phyloP scores from a whole-genome alignment of 1,140 invertebrate species.

The Hesperophylax magnus region DNA sequence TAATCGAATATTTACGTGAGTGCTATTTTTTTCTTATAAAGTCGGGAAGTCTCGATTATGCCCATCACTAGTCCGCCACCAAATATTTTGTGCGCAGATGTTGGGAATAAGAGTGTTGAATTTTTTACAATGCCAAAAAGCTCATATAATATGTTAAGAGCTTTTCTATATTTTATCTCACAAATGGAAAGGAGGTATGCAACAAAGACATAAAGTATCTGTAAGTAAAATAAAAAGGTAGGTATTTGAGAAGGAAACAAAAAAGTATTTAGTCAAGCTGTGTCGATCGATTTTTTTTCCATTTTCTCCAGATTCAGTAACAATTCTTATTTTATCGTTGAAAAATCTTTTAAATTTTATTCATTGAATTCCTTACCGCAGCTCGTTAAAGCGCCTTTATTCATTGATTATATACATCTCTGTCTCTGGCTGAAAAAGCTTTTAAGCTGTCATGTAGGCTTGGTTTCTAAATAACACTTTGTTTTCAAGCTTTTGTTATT shows the following conservation, averaged over 20 bases:
- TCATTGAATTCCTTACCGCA: too few relatives aligned
- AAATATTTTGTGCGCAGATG: slow-evolving; percentile 1
- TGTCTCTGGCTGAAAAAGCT: background rate
- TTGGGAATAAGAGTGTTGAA: slow-evolving; percentile 16
- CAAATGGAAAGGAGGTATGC: background rate
- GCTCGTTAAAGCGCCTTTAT: background rate
- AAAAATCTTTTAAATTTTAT: too few relatives aligned
- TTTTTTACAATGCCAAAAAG: background rate
- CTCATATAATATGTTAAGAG: background rate
- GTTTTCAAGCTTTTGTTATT: background rate
- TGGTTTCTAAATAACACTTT: slow-evolving; percentile 1
- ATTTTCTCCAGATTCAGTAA: too few relatives aligned
- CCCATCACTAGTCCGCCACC: background rate
- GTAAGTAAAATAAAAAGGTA: too few relatives aligned
- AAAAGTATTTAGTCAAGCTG: too few relatives aligned
- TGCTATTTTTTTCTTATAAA: too few relatives aligned
- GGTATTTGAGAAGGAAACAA: too few relatives aligned
- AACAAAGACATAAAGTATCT: background rate
- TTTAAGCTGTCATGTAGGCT: slow-evolving; percentile 23
- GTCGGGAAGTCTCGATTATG: too few relatives aligned
- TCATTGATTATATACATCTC: slow-evolving; percentile 12
- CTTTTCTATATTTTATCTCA: slow-evolving; percentile 12
- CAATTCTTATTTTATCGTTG: too few relatives aligned
- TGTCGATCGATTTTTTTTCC: too few relatives aligned
- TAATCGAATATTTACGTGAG: too few relatives aligned